These are phyloP conservation scores for Microvelia longipes DNA, from an alignment of 1,140 invertebrate species.

Conservation along the genomic window DNA sequence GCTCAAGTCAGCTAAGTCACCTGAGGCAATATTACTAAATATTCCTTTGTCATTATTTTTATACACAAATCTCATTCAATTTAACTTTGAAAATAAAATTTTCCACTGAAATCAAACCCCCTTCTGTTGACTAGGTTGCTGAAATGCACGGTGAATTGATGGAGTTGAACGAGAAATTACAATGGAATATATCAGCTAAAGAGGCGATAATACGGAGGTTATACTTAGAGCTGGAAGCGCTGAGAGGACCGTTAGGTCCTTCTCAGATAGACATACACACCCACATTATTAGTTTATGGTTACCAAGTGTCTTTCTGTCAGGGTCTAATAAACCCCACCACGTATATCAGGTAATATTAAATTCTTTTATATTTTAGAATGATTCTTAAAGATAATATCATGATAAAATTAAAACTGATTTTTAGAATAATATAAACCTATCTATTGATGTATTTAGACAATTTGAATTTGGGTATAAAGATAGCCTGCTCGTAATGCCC, in stretches of 20 bases:
- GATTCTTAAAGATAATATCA: too few relatives aligned
- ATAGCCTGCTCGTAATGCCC: too few relatives aligned
- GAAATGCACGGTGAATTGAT: slow-evolving; percentile 93
- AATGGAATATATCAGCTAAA: slow-evolving; percentile 32
- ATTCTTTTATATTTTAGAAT: too few relatives aligned
- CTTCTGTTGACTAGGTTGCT: slow-evolving; percentile 58
- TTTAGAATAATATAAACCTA: background rate
- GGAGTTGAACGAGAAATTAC: slow-evolving; percentile 71
- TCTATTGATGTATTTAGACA: too few relatives aligned
- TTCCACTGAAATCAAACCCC: too few relatives aligned
- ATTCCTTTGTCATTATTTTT: too few relatives aligned
- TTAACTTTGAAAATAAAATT: too few relatives aligned
- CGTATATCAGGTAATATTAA: slow-evolving; percentile 74
- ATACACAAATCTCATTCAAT: too few relatives aligned
- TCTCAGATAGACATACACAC: slow-evolving; percentile 27
- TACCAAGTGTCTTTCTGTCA: slow-evolving; percentile 76
- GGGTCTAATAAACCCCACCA: slow-evolving; percentile 63
- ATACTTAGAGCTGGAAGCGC: slow-evolving; percentile 47
- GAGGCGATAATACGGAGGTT: slow-evolving; percentile 41
- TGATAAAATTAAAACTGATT: background rate
- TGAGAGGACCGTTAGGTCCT: slow-evolving; percentile 45
- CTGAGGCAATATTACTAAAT: too few relatives aligned
- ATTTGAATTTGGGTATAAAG: too few relatives aligned
- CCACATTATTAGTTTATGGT: slow-evolving; percentile 71
- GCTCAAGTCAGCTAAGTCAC: too few relatives aligned